A percentile compares a stretch with the other conserved stretches of the same genome.
Conservation (phyloP, 2,888 invertebrate genomes). For the Apodemia zela region DNA sequence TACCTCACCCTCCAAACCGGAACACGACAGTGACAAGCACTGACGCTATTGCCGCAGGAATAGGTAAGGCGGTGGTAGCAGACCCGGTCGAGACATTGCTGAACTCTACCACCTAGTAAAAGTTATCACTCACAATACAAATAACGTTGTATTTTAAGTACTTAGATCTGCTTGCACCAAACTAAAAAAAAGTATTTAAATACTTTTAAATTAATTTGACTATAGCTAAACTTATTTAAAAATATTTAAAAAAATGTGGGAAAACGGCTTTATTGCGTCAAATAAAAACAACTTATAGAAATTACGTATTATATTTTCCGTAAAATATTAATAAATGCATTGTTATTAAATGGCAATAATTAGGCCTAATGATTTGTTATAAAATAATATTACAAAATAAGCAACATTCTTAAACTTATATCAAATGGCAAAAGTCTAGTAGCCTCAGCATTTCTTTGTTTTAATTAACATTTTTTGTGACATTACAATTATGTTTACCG, state of each 20-base stretch:
- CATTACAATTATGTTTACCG: too few species aligned
- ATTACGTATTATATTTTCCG: slow-evolving; percentile 1
- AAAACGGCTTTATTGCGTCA: background rate
- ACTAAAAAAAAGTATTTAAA: background rate
- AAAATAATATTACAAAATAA: slow-evolving; percentile 11
- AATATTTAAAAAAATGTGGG: too few species aligned
- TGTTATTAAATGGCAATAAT: background rate
- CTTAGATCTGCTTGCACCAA: too few species aligned
- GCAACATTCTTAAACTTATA: background rate
- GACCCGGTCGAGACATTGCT: too few species aligned
- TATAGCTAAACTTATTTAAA: background rate
- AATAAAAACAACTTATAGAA: background rate
- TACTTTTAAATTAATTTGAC: background rate
- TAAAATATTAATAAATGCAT: slow-evolving; percentile 10
- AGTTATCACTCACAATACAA: too few species aligned
- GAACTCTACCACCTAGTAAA: too few species aligned
- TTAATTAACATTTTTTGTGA: background rate
- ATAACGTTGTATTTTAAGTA: too few species aligned
- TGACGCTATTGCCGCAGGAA: too few species aligned
- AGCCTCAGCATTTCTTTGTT: slow-evolving; percentile 3
- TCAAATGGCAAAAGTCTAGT: background rate
- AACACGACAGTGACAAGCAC: too few species aligned
- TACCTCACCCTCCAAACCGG: too few species aligned
- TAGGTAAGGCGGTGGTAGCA: too few species aligned
- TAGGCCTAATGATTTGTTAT: background rate